These are phyloP conservation scores for Drosophila robusta DNA, from an alignment of 2,888 invertebrate genomes.

Conservation along the genomic window DNA sequence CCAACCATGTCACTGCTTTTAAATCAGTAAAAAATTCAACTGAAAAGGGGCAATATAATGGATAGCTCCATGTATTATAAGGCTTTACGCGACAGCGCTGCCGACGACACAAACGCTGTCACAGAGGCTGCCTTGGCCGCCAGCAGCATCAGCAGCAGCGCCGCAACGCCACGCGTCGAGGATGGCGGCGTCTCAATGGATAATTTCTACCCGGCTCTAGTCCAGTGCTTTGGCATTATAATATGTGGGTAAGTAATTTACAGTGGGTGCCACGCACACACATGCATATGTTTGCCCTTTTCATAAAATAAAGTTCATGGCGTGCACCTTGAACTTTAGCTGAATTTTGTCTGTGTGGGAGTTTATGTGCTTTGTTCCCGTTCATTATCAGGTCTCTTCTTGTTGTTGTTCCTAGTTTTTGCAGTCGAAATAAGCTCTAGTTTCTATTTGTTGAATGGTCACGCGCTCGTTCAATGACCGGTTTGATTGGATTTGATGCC, in stretches of 20 bases:
- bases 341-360: slow-evolving; percentile 7
- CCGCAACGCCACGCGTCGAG: slow-evolving; percentile 50
- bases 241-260: slow-evolving; percentile 91
- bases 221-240: slow-evolving; percentile 96
- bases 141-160: slow-evolving; percentile 27
- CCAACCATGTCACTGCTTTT: slow-evolving; percentile 33
- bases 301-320: slow-evolving; percentile 12
- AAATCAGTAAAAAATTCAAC: slow-evolving; percentile 13
- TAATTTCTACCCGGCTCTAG: slow-evolving; percentile 95
- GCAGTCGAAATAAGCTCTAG: slow-evolving; percentile 16
- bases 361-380: background rate
- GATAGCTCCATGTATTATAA: slow-evolving; percentile 80
- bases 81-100: slow-evolving; percentile 48
- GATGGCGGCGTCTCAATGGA: slow-evolving; percentile 87
- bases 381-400: slow-evolving; percentile 24
- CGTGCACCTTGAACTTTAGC: slow-evolving; percentile 19
- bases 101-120: slow-evolving; percentile 8
- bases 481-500: slow-evolving; percentile 21
- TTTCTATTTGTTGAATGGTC: slow-evolving; percentile 29
- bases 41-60: slow-evolving; percentile 51
- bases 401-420: slow-evolving; percentile 10
- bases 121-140: slow-evolving; percentile 35
- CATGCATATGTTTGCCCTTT: background rate
- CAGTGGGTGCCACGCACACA: slow-evolving; percentile 1
- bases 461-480: slow-evolving; percentile 52